Conservation (phyloP, 2,797 vertebrate species). For the Scarus forsteni region DNA sequence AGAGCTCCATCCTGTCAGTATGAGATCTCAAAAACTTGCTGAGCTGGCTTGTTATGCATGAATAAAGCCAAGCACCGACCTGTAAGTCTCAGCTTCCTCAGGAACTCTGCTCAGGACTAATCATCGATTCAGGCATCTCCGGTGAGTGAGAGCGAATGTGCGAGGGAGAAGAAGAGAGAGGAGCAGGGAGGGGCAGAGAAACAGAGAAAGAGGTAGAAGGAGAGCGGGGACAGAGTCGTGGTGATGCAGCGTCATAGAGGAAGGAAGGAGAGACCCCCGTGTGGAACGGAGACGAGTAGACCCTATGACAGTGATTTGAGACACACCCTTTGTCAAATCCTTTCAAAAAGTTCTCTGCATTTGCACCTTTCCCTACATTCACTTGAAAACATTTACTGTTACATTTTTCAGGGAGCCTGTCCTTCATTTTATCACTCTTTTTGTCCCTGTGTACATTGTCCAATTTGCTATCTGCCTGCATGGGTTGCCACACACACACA, state of each 20-base stretch:
- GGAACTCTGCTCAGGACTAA: slow-evolving; percentile 50
- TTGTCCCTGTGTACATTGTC: neutral
- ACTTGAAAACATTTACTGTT: neutral
- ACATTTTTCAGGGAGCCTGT: neutral
- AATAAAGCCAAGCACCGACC: slow-evolving; percentile 14
- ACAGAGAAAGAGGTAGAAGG: slow-evolving; percentile 47
- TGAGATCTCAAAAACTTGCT: slow-evolving; percentile 20
- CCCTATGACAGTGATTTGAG: neutral
- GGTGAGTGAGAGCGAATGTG: slow-evolving; percentile 26
- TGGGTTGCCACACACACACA: neutral
- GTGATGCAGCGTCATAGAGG: slow-evolving; percentile 41
- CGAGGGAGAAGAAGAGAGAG: slow-evolving; percentile 34
- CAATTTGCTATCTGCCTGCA: neutral
- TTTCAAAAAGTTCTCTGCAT: neutral
- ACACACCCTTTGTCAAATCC: neutral
- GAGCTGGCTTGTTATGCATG: neutral
- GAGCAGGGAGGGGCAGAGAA: slow-evolving; percentile 52
- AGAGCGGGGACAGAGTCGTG: slow-evolving; percentile 36
- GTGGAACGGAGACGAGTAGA: slow-evolving; percentile 30
- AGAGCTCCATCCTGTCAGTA: slow-evolving; percentile 25
- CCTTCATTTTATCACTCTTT: neutral
- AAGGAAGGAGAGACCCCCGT: slow-evolving; percentile 35
- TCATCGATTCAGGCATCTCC: slow-evolving; percentile 58
- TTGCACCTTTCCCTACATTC: neutral
- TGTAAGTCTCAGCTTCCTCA: slow-evolving; percentile 33